phyloP scores from a whole-genome alignment of 2,113 vertebrate species.

The Lampris incognitus region DNA sequence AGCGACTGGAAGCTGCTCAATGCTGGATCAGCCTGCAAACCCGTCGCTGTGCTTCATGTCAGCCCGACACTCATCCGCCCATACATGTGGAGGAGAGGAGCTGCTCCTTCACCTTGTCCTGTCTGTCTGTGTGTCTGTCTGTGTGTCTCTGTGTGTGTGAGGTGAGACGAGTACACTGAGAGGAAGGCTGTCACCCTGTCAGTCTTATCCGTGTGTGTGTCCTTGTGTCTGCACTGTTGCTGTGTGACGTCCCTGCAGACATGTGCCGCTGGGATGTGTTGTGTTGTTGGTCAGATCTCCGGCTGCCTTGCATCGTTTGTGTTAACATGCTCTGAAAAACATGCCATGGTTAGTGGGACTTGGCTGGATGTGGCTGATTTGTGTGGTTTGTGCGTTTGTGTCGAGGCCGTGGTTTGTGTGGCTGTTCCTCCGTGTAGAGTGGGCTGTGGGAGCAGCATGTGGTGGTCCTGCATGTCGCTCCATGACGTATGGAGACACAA shows the following conservation, averaged over 20 bases:
- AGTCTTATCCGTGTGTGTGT: neutral
- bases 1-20: too few species aligned
- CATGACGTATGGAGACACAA: too few species aligned
- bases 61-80: too few species aligned
- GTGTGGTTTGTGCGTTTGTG: neutral
- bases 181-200: too few species aligned
- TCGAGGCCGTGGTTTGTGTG: neutral
- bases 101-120: neutral
- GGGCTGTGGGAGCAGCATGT: slow-evolving; percentile 21
- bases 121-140: slow-evolving; percentile 8
- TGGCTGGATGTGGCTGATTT: slow-evolving; percentile 1
- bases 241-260: neutral
- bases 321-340: too few species aligned
- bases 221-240: too few species aligned
- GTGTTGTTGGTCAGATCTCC: neutral
- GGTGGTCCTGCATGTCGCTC: slow-evolving; percentile 48
- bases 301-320: neutral
- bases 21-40: too few species aligned
- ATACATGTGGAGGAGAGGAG: too few species aligned
- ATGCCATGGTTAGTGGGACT: too few species aligned
- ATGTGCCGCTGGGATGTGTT: neutral
- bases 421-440: neutral
- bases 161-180: too few species aligned
- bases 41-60: too few species aligned
- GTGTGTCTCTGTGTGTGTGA: slow-evolving; percentile 10